Conservation (phyloP, 2,888 invertebrate genomes). For the Melanostoma scalare region DNA sequence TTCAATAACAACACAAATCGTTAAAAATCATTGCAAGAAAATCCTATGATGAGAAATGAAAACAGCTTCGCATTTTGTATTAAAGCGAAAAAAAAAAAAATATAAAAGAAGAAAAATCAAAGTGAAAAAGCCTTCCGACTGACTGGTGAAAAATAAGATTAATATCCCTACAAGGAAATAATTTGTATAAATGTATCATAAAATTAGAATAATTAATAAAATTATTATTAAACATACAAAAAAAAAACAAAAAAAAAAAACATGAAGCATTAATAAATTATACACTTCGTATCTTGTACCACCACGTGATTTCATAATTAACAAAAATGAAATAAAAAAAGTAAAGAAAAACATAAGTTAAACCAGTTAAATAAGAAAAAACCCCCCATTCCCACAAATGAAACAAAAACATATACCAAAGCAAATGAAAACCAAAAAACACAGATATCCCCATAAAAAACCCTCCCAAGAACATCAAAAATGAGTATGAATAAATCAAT, state of each 20-base stretch:
- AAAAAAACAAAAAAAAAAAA: conserved; percentile 29
- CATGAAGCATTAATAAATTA: conserved; percentile 62
- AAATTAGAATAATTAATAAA: conserved; percentile 65
- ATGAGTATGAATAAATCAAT: conserved; percentile 49
- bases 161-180: conserved; percentile 40
- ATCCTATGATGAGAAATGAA: conserved; percentile 27
- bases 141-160: conserved; percentile 56
- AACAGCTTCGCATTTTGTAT: conserved; percentile 49
- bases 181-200: conserved; percentile 67
- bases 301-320: conserved; percentile 76
- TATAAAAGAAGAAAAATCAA: conserved; percentile 53
- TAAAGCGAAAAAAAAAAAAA: conserved; percentile 25
- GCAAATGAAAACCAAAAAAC: conserved; percentile 32
- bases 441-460: conserved; percentile 11
- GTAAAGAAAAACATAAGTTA: conserved; percentile 45
- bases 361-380: conserved; percentile 43
- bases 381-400: conserved; percentile 59
- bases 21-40: conserved; percentile 30
- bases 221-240: conserved; percentile 10
- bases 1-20: not conserved
- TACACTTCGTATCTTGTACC: conserved; percentile 75
- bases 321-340: conserved; percentile 63
- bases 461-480: conserved; percentile 5
- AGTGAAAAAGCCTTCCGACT: conserved; percentile 72
- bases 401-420: conserved; percentile 67